A percentile compares a stretch with the other conserved stretches of the same genome.
phyloP scores from a whole-genome alignment of 2,797 vertebrate species.

The Loriculus beryllinus region DNA sequence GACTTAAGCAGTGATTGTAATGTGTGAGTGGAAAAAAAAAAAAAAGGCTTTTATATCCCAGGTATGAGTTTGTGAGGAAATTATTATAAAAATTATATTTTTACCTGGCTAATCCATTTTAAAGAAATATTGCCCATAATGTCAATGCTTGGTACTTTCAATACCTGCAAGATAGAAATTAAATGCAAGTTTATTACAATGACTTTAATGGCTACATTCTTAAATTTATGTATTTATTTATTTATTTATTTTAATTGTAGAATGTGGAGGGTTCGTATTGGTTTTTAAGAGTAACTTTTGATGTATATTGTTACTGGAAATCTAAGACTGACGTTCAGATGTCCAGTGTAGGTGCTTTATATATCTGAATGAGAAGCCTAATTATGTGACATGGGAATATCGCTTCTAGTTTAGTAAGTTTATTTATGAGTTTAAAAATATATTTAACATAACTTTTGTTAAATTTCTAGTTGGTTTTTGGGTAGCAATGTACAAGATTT shows the following conservation, averaged over 20 bases:
- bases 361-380: neutral
- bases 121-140: neutral
- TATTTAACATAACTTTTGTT: neutral
- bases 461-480: neutral
- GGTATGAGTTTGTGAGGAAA: neutral
- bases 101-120: neutral
- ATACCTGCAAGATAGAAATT: neutral
- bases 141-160: neutral
- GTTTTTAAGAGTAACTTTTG: neutral
- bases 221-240: neutral
- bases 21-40: neutral
- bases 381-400: neutral
- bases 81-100: neutral
- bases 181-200: neutral
- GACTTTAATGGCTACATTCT: neutral
- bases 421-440: neutral
- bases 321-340: neutral
- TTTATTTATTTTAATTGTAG: neutral
- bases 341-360: accelerated
- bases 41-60: neutral
- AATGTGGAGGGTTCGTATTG: neutral
- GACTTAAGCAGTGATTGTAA: neutral
- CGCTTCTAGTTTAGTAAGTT: neutral
- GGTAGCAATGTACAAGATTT: neutral
- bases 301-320: neutral